phyloP scores from a whole-genome alignment of 2,888 invertebrate species.

The Coleophora flavipennella region DNA sequence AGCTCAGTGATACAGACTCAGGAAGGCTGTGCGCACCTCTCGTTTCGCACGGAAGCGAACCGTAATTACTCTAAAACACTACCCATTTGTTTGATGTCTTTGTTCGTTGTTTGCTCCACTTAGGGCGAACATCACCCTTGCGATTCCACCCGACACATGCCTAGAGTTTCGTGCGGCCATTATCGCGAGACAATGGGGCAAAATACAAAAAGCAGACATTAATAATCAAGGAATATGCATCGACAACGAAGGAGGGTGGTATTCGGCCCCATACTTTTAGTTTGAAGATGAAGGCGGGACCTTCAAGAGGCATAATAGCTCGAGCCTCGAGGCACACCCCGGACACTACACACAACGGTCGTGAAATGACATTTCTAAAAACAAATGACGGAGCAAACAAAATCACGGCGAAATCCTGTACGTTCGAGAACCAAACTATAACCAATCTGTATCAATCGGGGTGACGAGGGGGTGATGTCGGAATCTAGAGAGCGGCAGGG shows the following conservation, averaged over 20 bases:
- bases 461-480: too few relatives aligned
- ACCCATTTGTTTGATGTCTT: slow-evolving; percentile 73
- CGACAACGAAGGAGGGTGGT: slow-evolving; percentile 43
- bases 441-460: too few relatives aligned
- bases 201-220: slow-evolving; percentile 67
- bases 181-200: slow-evolving; percentile 58
- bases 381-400: too few relatives aligned
- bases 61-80: slow-evolving; percentile 73
- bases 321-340: too few relatives aligned
- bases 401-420: too few relatives aligned
- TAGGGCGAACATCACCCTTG: slow-evolving; percentile 65
- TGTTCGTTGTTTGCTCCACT: slow-evolving; percentile 71
- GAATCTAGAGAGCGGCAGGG: too few relatives aligned
- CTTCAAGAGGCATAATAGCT: slow-evolving; percentile 48
- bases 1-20: too few relatives aligned
- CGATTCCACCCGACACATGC: slow-evolving; percentile 61
- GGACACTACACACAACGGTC: too few relatives aligned
- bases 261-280: slow-evolving; percentile 39
- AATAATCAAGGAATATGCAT: slow-evolving; percentile 69
- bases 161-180: slow-evolving; percentile 57
- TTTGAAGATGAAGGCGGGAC: slow-evolving; percentile 43
- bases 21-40: slow-evolving; percentile 46
- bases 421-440: too few relatives aligned
- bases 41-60: slow-evolving; percentile 64
- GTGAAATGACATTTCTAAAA: too few relatives aligned